phyloP scores from a whole-genome alignment of 2,797 vertebrate genomes.

The Netta rufina region DNA sequence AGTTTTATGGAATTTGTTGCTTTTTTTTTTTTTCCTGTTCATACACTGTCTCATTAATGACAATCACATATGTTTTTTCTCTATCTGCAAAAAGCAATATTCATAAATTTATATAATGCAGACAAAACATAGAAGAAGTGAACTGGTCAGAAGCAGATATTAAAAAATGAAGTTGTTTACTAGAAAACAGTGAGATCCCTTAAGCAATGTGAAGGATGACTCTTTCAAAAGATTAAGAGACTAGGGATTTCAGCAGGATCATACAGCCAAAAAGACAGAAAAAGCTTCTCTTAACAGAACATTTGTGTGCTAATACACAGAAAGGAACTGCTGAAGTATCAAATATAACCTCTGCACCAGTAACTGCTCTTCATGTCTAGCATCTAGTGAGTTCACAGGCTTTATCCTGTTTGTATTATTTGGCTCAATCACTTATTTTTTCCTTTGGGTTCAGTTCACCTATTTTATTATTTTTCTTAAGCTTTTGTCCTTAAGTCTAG shows the following conservation, averaged over 20 bases:
- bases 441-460: background rate
- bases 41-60: background rate
- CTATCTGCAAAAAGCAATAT: background rate
- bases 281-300: background rate
- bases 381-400: background rate
- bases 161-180: background rate
- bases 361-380: background rate
- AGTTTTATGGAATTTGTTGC: background rate
- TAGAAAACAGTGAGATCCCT: background rate
- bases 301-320: background rate
- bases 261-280: background rate
- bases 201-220: background rate
- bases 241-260: background rate
- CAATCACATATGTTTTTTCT: background rate
- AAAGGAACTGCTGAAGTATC: background rate
- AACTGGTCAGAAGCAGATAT: background rate
- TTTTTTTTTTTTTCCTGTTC: background rate
- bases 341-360: background rate
- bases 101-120: background rate
- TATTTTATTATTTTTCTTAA: slow-evolving; percentile 17
- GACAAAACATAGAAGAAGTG: background rate
- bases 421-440: background rate
- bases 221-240: background rate
- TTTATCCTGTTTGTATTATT: background rate
- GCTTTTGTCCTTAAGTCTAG: background rate